Evolutionary conservation across 2,888 invertebrate genomes (phyloP).

Genomic region (Dicroscelio sp.): DNA sequence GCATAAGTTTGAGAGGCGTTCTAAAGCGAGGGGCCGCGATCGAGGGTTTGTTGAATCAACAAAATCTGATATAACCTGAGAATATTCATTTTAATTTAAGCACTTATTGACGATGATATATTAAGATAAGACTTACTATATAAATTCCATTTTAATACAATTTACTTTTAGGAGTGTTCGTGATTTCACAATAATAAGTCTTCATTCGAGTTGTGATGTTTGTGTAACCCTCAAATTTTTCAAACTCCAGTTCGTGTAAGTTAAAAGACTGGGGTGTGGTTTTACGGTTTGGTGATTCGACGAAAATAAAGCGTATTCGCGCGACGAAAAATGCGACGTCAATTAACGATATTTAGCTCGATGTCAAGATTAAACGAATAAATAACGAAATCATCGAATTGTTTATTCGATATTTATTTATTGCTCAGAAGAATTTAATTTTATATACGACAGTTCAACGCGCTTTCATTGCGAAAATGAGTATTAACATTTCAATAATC

Average conservation of each 20-base stretch:
- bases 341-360: neutral
- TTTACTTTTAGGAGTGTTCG: neutral
- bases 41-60: constrained; percentile 72
- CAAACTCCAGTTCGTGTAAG: neutral
- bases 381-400: too few species aligned
- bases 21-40: constrained; percentile 60
- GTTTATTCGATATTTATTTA: too few species aligned
- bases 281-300: constrained; percentile 10
- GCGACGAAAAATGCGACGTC: neutral
- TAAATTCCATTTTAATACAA: neutral
- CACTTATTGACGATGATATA: constrained; percentile 27
- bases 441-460: too few species aligned
- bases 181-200: constrained; percentile 3
- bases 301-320: constrained; percentile 6
- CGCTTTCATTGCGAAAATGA: too few species aligned
- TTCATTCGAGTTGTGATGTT: neutral
- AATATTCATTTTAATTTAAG: constrained; percentile 69
- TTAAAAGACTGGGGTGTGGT: neutral
- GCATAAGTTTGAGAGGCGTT: constrained; percentile 59
- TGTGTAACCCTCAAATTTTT: neutral
- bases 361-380: neutral
- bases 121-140: neutral
- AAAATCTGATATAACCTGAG: constrained; percentile 54
- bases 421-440: too few species aligned
- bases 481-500: neutral